These are phyloP conservation scores for Onthophagus sagittarius DNA, from an alignment of 2,888 invertebrate species.

Conservation along the genomic window DNA sequence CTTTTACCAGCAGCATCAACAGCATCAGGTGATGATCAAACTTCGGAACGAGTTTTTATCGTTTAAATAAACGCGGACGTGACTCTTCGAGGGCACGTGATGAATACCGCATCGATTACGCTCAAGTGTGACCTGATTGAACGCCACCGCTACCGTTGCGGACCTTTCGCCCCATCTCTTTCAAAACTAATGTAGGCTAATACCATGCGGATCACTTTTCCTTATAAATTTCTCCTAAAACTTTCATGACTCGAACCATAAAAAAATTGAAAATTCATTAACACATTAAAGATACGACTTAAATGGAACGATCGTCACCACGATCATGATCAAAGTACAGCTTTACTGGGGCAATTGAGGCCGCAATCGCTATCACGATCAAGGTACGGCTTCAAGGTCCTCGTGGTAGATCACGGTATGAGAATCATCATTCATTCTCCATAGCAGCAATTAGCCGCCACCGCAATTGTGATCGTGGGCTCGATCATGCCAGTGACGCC, in stretches of 20 bases:
- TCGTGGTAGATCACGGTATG: too few species aligned
- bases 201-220: background rate
- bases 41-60: background rate
- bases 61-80: background rate
- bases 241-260: background rate
- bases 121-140: background rate
- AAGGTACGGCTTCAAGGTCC: too few species aligned
- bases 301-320: too few species aligned
- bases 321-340: too few species aligned
- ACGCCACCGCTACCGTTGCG: background rate
- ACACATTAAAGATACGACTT: too few species aligned
- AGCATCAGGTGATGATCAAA: conserved; percentile 9
- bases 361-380: too few species aligned
- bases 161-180: background rate
- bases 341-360: too few species aligned
- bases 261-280: background rate
- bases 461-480: too few species aligned
- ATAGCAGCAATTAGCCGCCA: too few species aligned
- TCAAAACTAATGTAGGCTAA: background rate
- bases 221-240: background rate
- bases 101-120: background rate
- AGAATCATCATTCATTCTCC: too few species aligned
- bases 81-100: background rate
- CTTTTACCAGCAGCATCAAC: conserved; percentile 22
- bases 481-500: too few species aligned